Evolutionary conservation across 1,140 invertebrate species (phyloP), one percentile per base, ranked within the genome.

Genomic region (Drosophila truncata): DNA sequence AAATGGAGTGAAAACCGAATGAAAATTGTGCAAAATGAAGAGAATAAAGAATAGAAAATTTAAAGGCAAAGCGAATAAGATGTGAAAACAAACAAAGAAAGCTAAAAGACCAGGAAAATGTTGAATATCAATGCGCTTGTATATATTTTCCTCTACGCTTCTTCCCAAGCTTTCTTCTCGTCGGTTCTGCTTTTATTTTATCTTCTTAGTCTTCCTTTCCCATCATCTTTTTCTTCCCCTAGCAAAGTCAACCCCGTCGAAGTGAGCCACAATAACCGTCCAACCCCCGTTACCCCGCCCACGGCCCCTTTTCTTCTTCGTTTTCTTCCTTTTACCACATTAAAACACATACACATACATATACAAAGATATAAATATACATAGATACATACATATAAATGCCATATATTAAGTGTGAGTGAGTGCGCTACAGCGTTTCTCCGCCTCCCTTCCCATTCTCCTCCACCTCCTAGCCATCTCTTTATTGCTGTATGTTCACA

Each of bases 401-500:
- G 6, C 4, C 11, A 33, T 42, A 35, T 39, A 25, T 60, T 54
- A 35, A 35, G 16, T 67, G 50, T 58, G 25, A 44, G 49, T 82
- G 41, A 63, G 41, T 60, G 42, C 62, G 55, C 47, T 47, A 35
- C 25, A 61, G 50, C 54, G 67, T 63, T 63, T 61, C 55, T 46
- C 57, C 60, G 20, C 75, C 39, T 44, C 52, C 57, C 25, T 33
- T 20, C 29, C 31, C 46, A 18, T 37, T 55, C 41, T 31, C 46
- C 27, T 42, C 33, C 61, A 29, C 70, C 64, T 29, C 25, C 35
- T 54, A 47, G 14, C 37, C 47, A 20, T 47, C 60, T 44, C 27
- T 42, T 62, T 65, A 62, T 66, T 44, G 54, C 41, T 71, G 62
- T 63, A 31, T 75, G 67, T 60, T 47, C 41, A 44, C 55, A 80